A percentile compares a stretch with the other conserved stretches of the same genome.
phyloP scores from a whole-genome alignment of 2,113 vertebrate species.

The Ochotona princeps region DNA sequence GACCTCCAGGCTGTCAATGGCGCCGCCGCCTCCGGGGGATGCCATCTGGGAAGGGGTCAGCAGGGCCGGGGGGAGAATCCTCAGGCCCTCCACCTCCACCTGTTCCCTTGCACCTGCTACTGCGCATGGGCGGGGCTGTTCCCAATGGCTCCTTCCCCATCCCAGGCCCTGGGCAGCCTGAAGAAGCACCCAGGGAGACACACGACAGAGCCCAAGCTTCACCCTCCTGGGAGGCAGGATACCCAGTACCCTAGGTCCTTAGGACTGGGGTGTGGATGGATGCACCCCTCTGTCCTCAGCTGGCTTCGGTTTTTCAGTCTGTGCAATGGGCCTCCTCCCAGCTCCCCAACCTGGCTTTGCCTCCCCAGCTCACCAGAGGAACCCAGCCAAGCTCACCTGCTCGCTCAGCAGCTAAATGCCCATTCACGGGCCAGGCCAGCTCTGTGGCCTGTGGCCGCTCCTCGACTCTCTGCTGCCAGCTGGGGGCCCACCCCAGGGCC shows the following conservation, averaged over 20 bases:
- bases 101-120: no score
- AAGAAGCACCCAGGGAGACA: no score
- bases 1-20: constrained; percentile 87
- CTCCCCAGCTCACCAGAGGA: not conserved
- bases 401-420: not conserved
- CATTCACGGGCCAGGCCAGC: not conserved
- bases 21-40: constrained; percentile 76
- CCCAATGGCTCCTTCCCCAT: no score
- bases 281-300: no score
- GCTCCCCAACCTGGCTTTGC: not conserved
- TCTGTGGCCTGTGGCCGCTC: not conserved
- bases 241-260: no score
- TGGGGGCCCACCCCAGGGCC: not conserved
- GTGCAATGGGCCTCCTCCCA: not conserved
- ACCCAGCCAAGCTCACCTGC: constrained; percentile 68
- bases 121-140: no score
- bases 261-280: no score
- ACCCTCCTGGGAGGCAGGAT: no score
- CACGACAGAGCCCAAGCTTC: no score
- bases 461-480: not conserved
- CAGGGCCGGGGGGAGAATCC: not conserved
- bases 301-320: not conserved
- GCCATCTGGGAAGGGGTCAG: constrained; percentile 65
- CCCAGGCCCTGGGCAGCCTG: no score
- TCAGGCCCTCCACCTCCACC: rapidly evolving